Conservation (phyloP, 2,113 vertebrate genomes). For the Tachysurus fulvidraco region DNA sequence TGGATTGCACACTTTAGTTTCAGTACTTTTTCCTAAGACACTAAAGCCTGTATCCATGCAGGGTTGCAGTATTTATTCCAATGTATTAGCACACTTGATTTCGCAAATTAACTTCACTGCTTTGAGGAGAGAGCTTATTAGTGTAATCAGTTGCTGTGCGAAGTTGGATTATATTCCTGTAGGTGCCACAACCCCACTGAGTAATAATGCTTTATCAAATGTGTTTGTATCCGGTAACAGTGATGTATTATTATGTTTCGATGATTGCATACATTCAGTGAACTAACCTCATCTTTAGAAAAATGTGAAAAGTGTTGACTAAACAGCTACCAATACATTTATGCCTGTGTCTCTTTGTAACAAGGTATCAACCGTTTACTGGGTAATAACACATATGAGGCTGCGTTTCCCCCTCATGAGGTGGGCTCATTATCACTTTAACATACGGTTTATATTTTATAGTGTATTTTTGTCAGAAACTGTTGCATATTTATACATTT, state of each 20-base stretch:
- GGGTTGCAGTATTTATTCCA: not conserved
- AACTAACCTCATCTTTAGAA: not conserved
- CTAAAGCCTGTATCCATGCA: not conserved
- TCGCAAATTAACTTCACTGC: not conserved
- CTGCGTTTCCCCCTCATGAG: slow-evolving; percentile 97
- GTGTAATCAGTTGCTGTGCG: slow-evolving; percentile 1
- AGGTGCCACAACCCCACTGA: not conserved
- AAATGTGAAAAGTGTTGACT: not conserved
- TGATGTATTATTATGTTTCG: not conserved
- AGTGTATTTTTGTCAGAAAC: not conserved
- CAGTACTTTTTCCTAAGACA: not conserved
- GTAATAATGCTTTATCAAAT: not conserved
- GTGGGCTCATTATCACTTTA: slow-evolving; percentile 64
- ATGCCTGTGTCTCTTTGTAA: slow-evolving; percentile 47
- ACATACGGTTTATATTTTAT: not conserved
- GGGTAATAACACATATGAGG: slow-evolving; percentile 92
- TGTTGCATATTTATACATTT: not conserved
- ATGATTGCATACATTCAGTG: not conserved
- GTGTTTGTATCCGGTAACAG: not conserved
- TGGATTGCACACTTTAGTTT: not conserved
- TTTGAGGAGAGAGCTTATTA: not conserved
- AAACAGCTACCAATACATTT: not conserved
- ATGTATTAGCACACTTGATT: slow-evolving; percentile 4
- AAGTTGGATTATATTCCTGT: slow-evolving; percentile 8
- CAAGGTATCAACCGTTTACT: slow-evolving; percentile 92